Conservation (phyloP, 2,888 invertebrate genomes). For the Erannis defoliaria region DNA sequence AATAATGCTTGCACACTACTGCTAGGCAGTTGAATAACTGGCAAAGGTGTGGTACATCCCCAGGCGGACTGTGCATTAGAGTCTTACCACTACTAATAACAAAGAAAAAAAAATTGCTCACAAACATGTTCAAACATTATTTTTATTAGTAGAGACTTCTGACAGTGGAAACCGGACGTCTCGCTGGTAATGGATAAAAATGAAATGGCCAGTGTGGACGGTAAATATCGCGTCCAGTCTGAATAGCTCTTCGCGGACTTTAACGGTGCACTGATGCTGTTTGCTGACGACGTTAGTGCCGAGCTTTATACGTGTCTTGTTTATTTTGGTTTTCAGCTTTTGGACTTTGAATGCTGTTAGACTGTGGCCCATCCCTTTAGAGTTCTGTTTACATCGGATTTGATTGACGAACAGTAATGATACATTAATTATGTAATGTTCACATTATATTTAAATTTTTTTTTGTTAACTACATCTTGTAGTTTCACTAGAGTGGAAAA, state of each 20-base stretch:
- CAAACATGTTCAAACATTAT: slow-evolving; percentile 3
- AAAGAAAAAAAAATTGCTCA: no score
- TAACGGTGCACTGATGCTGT: slow-evolving; percentile 26
- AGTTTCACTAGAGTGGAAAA: no score
- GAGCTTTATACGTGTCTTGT: slow-evolving; percentile 9
- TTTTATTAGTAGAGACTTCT: slow-evolving; percentile 20
- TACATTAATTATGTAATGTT: background rate
- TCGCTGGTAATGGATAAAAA: slow-evolving; percentile 64
- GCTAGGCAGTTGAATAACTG: no score
- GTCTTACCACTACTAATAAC: no score
- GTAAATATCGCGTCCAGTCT: slow-evolving; percentile 45
- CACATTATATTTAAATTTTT: no score
- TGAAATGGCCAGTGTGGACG: slow-evolving; percentile 56
- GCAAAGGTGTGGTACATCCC: no score
- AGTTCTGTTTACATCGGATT: background rate
- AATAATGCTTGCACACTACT: no score
- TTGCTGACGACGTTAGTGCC: slow-evolving; percentile 16
- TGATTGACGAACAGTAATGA: background rate
- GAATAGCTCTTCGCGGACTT: slow-evolving; percentile 30
- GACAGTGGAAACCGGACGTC: slow-evolving; percentile 58
- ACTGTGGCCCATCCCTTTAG: background rate
- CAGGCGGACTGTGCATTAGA: no score
- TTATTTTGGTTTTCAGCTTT: slow-evolving; percentile 8
- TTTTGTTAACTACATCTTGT: no score
- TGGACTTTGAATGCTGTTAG: background rate